phyloP scores from a whole-genome alignment of 2,797 vertebrate species.

The Cynodonichthys magdalenae region DNA sequence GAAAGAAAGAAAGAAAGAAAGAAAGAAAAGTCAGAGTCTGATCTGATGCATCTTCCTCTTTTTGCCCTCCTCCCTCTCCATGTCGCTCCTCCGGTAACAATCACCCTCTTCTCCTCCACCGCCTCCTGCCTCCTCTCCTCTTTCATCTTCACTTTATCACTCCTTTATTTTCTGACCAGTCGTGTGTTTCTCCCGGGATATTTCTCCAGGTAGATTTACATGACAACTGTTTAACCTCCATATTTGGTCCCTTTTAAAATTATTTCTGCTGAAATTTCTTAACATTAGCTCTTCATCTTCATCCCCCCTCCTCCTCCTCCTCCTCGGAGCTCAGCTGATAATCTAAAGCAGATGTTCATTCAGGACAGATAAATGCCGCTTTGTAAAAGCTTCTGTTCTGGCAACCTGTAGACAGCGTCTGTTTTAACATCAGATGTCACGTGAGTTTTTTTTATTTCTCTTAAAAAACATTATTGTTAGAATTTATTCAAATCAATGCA shows the following conservation, averaged over 20 bases:
- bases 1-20: no score
- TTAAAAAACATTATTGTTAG: background rate
- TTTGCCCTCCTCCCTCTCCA: conserved; percentile 65
- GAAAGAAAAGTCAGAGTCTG: conserved; percentile 83
- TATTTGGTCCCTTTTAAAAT: no score
- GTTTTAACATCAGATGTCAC: conserved; percentile 26
- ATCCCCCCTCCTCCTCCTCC: conserved; percentile 33
- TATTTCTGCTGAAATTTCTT: background rate
- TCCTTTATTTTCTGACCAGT: conserved; percentile 70
- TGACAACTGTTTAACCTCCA: no score
- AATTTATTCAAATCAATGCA: background rate
- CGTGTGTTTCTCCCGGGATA: background rate
- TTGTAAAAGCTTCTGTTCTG: conserved; percentile 47
- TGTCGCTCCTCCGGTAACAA: conserved; percentile 23
- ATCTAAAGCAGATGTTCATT: conserved; percentile 52
- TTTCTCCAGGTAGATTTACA: no score
- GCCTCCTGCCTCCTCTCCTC: conserved; percentile 42
- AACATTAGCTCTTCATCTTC: conserved; percentile 16
- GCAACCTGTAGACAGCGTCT: conserved; percentile 32
- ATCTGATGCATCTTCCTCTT: conserved; percentile 84
- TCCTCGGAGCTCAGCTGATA: conserved; percentile 34
- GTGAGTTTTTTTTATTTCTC: no score
- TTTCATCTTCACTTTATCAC: conserved; percentile 77
- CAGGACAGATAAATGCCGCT: conserved; percentile 32
- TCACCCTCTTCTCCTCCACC: conserved; percentile 7